Evolutionary conservation across 2,113 vertebrate species (phyloP), one percentile per base, ranked within the genome.

Genomic region (Vulpes vulpes): DNA sequence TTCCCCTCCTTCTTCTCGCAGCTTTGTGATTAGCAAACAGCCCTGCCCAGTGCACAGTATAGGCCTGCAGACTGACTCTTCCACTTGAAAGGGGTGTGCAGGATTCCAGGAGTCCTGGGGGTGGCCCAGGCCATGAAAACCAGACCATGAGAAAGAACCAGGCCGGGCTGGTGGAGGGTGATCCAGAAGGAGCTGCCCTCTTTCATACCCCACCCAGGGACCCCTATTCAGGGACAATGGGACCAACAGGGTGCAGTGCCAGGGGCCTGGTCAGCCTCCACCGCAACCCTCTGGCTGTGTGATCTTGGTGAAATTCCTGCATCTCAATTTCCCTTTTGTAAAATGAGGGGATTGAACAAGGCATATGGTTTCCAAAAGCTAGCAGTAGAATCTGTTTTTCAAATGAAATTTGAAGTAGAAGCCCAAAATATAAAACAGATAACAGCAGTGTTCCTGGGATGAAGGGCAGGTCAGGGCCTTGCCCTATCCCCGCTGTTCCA

Each of bases 41-140:
- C 25, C 25, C 23, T 60, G 35, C 30, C 80, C 49, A 12, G 14
- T 10, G 14, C 35, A 1, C 0, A 0, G 22, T 16, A 0, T n/a
- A 35, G 43, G 43, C 35, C 49, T 15, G 0, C 8, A 12, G 79
- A 25, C 83, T 57, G 43, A 51, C 38, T 51, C 62, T 62, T 59
- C 32, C 74, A 17, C 71, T 55, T 32, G 85, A 94, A 53, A n/a
- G 43, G 49, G 5, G 14, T 51, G n/a, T 69, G 74, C 0, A 17
- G 43, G 64, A 35, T 64, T 73, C 30, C 59, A 11, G 65, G 81
- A 69, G 38, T 23, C n/a, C 55, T 38, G 80, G 51, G 35, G 23
- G 51, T 64, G 43, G 71, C n/a, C 38, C 78, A 38, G 15, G 49
- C 49, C 49, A 7, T 20, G 51, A 57, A 84, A 76, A 53, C 57